phyloP scores from a whole-genome alignment of 2,888 invertebrate species.

The Orthosia gothica region DNA sequence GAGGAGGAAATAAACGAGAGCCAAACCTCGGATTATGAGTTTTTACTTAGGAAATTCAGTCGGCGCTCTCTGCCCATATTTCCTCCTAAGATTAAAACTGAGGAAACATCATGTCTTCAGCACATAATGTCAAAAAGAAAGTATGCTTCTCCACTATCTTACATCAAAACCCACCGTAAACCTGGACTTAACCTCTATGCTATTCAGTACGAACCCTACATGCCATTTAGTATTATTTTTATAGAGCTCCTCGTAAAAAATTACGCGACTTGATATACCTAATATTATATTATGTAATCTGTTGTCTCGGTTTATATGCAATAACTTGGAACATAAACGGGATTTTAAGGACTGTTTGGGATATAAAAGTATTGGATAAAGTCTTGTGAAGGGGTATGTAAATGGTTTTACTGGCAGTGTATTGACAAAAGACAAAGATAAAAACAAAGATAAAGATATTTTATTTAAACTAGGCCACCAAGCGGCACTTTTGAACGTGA shows the following conservation, averaged over 20 bases:
- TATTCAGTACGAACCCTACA: background rate
- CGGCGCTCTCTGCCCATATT: too few relatives aligned
- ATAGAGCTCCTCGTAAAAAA: constrained; percentile 47
- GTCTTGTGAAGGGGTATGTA: background rate
- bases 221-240: constrained; percentile 43
- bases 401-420: too few relatives aligned
- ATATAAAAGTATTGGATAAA: constrained; percentile 24
- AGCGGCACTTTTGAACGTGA: too few relatives aligned
- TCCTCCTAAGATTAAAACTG: too few relatives aligned
- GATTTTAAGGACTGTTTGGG: constrained; percentile 20
- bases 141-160: background rate
- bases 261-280: constrained; percentile 2
- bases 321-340: constrained; percentile 27
- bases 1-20: too few relatives aligned
- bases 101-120: background rate
- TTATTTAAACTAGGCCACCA: too few relatives aligned
- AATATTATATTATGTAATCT: constrained; percentile 12
- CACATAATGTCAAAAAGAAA: background rate
- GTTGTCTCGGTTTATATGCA: constrained; percentile 4
- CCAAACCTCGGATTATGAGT: too few relatives aligned
- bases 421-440: too few relatives aligned
- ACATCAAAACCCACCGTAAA: constrained; percentile 12
- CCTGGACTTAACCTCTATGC: background rate
- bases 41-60: too few relatives aligned
- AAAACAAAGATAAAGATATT: too few relatives aligned